Evolutionary conservation across 1,140 invertebrate species (phyloP), one percentile per base, ranked within the genome.

Genomic region (Meloidogyne hapla): DNA sequence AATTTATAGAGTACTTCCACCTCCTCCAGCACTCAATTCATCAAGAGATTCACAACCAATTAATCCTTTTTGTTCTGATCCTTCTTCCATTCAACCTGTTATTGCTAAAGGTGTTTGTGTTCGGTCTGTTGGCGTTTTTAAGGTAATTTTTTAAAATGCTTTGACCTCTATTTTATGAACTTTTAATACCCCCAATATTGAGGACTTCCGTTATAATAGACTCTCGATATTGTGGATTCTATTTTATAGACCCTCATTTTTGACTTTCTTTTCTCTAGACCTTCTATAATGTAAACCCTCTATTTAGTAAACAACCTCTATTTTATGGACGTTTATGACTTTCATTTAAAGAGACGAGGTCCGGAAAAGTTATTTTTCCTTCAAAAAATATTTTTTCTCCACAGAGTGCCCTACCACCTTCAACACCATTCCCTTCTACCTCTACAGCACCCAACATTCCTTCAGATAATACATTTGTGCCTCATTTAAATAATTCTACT

Each of bases 81-180:
- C 28, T 18, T 28, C 21, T 38, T 61, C 56, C 40, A 78, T 84
- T 40, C 77, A 84, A 74, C 83, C 83, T 5, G 81, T 84, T 21
- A 23, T 77, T 18, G 83, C 83, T 33, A 71, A 74, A 71, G 83
- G 83, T 26, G 83, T 87, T 71, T 87, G 84, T 72, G 85, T 87
- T 33, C 69, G 74, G 25, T 76, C 83, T 10, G 77, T 87, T 56
- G 83, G 83, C 21, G 74, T 81, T 23, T 84, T 84, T 69, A 87
- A 87, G 21, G 67, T 63, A 48, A 45, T 25, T 63, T 23, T 79
- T 4, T 75, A 15, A 23, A 8, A 33, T n/a, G n/a, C n/a, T n/a
- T n/a, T n/a, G n/a, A 33, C 33, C 33, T 33, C 33, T 33, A 33
- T 33, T 33, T 33, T 33, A 33, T 33, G 33, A 8, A 33, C 33